These are phyloP conservation scores for Orchesella cincta DNA, from an alignment of 1,140 invertebrate species.

Conservation along the genomic window DNA sequence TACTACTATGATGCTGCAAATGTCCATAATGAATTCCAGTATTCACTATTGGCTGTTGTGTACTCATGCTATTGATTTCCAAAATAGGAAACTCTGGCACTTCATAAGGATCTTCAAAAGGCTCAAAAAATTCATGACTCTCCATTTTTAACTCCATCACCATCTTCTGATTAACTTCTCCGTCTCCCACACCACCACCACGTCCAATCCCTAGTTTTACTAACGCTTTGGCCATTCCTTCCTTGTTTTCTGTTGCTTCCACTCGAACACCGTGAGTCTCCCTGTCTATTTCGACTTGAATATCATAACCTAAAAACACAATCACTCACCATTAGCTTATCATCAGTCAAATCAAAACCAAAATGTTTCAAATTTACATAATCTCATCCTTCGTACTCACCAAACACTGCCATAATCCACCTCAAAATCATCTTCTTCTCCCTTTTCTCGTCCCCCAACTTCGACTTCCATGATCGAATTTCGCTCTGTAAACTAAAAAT, in stretches of 20 bases:
- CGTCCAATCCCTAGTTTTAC: background rate
- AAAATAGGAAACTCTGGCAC: conserved; percentile 18
- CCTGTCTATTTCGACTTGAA: background rate
- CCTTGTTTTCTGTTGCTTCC: conserved; percentile 20
- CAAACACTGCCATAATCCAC: conserved; percentile 17
- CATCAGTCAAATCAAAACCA: background rate
- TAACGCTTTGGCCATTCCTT: conserved; percentile 5
- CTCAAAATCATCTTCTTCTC: conserved; percentile 18
- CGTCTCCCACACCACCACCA: background rate
- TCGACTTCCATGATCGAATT: background rate
- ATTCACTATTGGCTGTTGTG: background rate
- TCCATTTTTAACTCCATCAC: conserved; percentile 15
- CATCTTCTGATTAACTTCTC: background rate
- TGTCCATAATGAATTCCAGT: background rate
- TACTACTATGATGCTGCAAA: background rate
- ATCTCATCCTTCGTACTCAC: background rate
- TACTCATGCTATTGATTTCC: conserved; percentile 11
- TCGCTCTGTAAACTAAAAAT: conserved; percentile 7
- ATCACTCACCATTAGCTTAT: background rate
- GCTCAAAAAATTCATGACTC: conserved; percentile 10
- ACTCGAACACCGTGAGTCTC: background rate
- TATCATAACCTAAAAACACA: conserved; percentile 1
- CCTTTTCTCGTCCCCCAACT: conserved; percentile 6
- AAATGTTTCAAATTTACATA: background rate
- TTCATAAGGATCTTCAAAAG: background rate